Base-by-base conservation (phyloP, 2,888 invertebrate species). In the Vannuccia rotundouncinata region DNA sequence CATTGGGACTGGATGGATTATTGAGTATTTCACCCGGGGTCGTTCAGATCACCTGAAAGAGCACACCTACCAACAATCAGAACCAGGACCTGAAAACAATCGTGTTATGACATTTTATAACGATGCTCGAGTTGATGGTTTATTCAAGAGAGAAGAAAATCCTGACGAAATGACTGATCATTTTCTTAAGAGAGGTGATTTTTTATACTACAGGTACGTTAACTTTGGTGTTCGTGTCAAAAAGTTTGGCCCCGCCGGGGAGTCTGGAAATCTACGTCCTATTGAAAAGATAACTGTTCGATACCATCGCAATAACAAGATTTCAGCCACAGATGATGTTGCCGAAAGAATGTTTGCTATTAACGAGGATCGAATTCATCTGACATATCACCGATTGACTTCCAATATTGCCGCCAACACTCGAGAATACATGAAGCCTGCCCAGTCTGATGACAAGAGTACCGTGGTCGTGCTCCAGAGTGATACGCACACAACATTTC, bases 121-220 rank as follows among this genome's bases (percentile, higher is more conserved):
- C 84, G 85, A 88, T 82, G 91, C 92, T 0, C 90, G 94, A 0
- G 86, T 92, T 1, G 94, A 95, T 85, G 92, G 93, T 0, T 89
- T 94, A 59, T 87, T 84, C 29, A 86, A 85, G 78, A 83, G 88
- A 30, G 84, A 85, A n/a, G 88, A 88, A 82, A 87, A 86, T 1
- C 85, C 86, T 0, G 82, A 83, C 29, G 85, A 85, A 79, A 87
- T 88, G 86, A 86, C 85, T 0, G 88, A 88, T 81, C 85, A 87
- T 80, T 88, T 84, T 80, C 81, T 83, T 29, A 84, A 86, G 80
- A 82, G 88, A 73, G 85, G 85, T 79, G 88, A 88, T 83, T 86
- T 85, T 83, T 83, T 88, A 45, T 86, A 84, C 82, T 88, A 85
- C 83, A 85, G 86, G 80, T 84, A 85, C 82, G 85, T 86, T 2